Evolutionary conservation across 2,888 invertebrate species (phyloP).

Genomic region (Auanema freiburgensis): DNA sequence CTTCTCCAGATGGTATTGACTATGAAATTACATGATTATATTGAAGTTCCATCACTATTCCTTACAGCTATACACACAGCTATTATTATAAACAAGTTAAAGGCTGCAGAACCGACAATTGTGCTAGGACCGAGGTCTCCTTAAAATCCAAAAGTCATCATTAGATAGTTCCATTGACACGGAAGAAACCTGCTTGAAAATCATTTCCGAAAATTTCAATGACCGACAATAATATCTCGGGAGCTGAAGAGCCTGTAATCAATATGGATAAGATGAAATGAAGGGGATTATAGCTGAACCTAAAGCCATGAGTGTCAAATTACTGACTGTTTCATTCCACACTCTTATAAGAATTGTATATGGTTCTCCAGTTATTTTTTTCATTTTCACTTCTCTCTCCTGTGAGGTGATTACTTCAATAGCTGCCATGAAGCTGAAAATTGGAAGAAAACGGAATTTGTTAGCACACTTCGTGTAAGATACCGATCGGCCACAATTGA

Average conservation of each 20-base stretch:
- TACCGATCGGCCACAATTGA: conserved; percentile 92
- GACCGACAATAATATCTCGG: conserved; percentile 93
- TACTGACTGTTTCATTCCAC: conserved; percentile 99
- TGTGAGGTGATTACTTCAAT: conserved; percentile 98
- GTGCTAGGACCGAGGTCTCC: conserved; percentile 69
- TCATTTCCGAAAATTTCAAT: conserved; percentile 95
- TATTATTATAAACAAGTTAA: conserved; percentile 95
- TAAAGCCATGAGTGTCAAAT: conserved; percentile 95
- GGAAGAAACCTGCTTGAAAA: conserved; percentile 77
- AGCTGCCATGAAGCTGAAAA: conserved; percentile 84
- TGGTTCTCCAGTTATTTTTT: conserved; percentile 67
- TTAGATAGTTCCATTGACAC: not conserved
- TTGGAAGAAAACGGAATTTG: not conserved
- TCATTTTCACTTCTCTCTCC: conserved; percentile 88
- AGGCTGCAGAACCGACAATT: conserved; percentile 97
- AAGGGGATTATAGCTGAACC: conserved; percentile 66
- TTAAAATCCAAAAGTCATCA: not conserved
- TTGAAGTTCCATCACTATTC: not conserved
- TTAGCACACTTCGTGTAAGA: not conserved
- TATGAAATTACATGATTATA: conserved; percentile 73
- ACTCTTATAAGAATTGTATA: conserved; percentile 75
- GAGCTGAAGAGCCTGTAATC: conserved; percentile 81
- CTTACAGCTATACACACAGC: conserved; percentile 78
- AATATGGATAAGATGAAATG: not conserved
- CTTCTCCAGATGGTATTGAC: conserved; percentile 54